These are phyloP conservation scores for Osmoderma eremita DNA, from an alignment of 2,888 invertebrate species.

Conservation along the genomic window DNA sequence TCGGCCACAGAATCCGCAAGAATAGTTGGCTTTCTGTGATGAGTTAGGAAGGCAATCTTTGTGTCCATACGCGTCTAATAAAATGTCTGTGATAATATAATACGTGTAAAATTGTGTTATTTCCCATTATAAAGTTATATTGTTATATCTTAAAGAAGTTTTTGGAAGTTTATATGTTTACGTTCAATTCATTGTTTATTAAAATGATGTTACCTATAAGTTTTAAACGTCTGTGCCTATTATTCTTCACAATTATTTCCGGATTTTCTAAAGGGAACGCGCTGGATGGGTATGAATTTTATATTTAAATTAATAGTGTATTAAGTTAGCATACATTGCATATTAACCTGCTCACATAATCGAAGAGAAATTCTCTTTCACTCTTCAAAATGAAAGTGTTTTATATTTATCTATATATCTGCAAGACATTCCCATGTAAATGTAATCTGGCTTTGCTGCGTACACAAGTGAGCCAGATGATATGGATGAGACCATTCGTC, in stretches of 20 bases:
- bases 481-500: constrained; percentile 27
- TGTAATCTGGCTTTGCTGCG: constrained; percentile 8
- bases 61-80: not conserved
- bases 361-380: constrained; percentile 33
- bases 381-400: constrained; percentile 24
- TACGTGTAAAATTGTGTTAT: constrained; percentile 31
- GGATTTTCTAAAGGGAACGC: constrained; percentile 13
- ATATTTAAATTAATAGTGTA: not conserved
- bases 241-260: not conserved
- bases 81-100: constrained; percentile 33
- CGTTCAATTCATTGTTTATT: constrained; percentile 6
- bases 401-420: not conserved
- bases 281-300: constrained; percentile 23
- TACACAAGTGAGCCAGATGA: constrained; percentile 2
- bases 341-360: constrained; percentile 7
- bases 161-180: constrained; percentile 2
- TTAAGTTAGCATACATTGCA: not conserved
- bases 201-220: constrained; percentile 26
- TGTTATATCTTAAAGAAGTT: constrained; percentile 5
- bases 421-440: not conserved
- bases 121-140: constrained; percentile 4
- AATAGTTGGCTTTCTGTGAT: constrained; percentile 34
- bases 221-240: constrained; percentile 2
- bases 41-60: constrained; percentile 21
- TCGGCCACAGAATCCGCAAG: constrained; percentile 30